Evolutionary conservation across 2,113 vertebrate species (phyloP).

Genomic region (Sinocyclocheilus rhinocerous): DNA sequence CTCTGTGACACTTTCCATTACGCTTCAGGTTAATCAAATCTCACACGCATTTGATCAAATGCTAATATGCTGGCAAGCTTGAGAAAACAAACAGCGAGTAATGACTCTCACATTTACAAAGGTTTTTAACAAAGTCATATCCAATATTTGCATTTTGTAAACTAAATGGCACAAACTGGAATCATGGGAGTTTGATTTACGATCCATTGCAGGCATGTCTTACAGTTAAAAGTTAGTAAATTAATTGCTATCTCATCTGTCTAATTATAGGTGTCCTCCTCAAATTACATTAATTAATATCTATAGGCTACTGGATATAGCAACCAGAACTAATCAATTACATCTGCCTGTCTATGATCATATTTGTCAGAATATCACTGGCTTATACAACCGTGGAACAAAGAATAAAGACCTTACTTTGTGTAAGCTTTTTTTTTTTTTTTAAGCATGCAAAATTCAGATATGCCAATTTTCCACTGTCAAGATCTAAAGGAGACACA

Average conservation of each 20-base stretch:
- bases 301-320: slow-evolving; percentile 37
- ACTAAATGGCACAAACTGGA: slow-evolving; percentile 45
- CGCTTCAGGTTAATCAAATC: slow-evolving; percentile 54
- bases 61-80: slow-evolving; percentile 49
- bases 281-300: slow-evolving; percentile 45
- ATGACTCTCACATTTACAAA: slow-evolving; percentile 59
- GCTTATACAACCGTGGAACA: not conserved
- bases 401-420: not conserved
- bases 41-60: slow-evolving; percentile 50
- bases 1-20: slow-evolving; percentile 54
- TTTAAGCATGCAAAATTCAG: not conserved
- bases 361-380: slow-evolving; percentile 22
- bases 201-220: slow-evolving; percentile 32
- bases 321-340: slow-evolving; percentile 29
- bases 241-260: slow-evolving; percentile 48
- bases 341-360: slow-evolving; percentile 10
- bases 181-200: slow-evolving; percentile 45
- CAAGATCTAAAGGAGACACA: not conserved
- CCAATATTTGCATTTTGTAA: slow-evolving; percentile 51
- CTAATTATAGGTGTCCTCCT: slow-evolving; percentile 52
- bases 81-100: slow-evolving; percentile 58
- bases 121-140: slow-evolving; percentile 53
- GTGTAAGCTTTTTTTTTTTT: not conserved
- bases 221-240: slow-evolving; percentile 39
- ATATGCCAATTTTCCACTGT: not conserved